phyloP scores from a whole-genome alignment of 2,797 vertebrate genomes.

The Sandelia bainsii region DNA sequence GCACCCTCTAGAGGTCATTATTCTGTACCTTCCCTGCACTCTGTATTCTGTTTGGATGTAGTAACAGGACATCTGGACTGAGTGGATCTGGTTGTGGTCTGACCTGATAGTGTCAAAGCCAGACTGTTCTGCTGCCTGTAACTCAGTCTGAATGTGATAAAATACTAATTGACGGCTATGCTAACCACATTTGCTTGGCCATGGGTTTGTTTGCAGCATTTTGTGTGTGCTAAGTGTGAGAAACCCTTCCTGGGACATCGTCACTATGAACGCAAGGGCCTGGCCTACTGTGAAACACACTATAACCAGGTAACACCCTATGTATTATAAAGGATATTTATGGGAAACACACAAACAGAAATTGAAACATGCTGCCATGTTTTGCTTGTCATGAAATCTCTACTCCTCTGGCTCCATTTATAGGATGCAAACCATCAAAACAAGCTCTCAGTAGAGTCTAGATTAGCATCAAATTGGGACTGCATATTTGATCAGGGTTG shows the following conservation, averaged over 20 bases:
- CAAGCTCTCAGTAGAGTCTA: background rate
- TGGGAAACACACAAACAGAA: slow-evolving; percentile 2
- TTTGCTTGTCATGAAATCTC: background rate
- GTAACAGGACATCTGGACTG: slow-evolving; percentile 43
- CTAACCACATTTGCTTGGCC: slow-evolving; percentile 68
- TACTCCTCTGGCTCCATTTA: background rate
- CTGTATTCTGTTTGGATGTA: slow-evolving; percentile 32
- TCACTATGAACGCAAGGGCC: slow-evolving; percentile 97
- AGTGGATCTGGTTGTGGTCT: slow-evolving; percentile 46
- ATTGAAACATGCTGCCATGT: background rate
- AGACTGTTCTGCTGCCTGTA: slow-evolving; percentile 27
- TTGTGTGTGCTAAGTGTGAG: slow-evolving; percentile 91
- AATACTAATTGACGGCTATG: slow-evolving; percentile 45
- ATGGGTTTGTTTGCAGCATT: slow-evolving; percentile 85
- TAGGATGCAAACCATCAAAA: background rate
- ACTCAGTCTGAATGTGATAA: slow-evolving; percentile 33
- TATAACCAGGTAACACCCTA: slow-evolving; percentile 94
- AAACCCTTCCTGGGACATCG: slow-evolving; percentile 99
- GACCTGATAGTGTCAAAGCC: slow-evolving; percentile 36
- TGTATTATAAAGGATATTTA: background rate
- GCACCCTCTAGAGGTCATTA: slow-evolving; percentile 7
- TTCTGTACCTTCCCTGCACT: background rate
- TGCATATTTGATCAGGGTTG: background rate
- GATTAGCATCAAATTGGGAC: background rate
- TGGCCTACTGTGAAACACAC: slow-evolving; percentile 99